phyloP scores from a whole-genome alignment of 2,113 vertebrate species.

The Podocnemis expansa region DNA sequence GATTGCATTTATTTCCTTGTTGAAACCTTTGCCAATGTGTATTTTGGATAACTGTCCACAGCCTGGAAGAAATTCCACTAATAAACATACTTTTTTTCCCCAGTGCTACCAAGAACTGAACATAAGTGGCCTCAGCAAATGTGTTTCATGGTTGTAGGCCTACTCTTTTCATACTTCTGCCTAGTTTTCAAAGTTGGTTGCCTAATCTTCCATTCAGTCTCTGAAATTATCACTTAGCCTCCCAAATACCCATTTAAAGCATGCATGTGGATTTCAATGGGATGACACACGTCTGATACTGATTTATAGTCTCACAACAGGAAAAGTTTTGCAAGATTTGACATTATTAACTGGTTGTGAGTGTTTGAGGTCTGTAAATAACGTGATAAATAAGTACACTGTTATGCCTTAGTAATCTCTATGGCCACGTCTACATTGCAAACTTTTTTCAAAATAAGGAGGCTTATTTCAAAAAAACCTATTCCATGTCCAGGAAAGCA shows the following conservation, averaged over 20 bases:
- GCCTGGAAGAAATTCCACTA: constrained; percentile 58
- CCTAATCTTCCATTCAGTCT: not conserved
- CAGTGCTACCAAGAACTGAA: not conserved
- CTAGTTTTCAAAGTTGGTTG: constrained; percentile 1
- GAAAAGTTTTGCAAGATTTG: constrained; percentile 11
- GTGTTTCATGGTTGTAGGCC: not conserved
- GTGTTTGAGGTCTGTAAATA: not conserved
- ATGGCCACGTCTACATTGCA: too few relatives aligned
- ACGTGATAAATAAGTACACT: not conserved
- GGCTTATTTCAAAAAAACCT: too few relatives aligned
- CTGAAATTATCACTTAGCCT: constrained; percentile 3
- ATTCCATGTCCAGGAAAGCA: too few relatives aligned
- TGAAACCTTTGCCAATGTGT: constrained; percentile 56
- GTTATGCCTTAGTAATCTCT: not conserved
- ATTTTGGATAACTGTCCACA: constrained; percentile 62
- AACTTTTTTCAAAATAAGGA: too few relatives aligned
- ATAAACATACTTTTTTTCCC: constrained; percentile 42
- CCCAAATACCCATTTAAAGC: not conserved
- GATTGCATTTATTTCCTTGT: constrained; percentile 57
- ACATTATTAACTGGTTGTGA: not conserved
- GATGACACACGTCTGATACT: not conserved
- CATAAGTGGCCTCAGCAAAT: constrained; percentile 30
- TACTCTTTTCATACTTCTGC: not conserved
- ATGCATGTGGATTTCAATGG: not conserved
- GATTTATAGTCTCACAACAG: not conserved